Evolutionary conservation across 2,113 vertebrate genomes (phyloP), one percentile per base, ranked within the genome.

Genomic region (Elachura formosa): DNA sequence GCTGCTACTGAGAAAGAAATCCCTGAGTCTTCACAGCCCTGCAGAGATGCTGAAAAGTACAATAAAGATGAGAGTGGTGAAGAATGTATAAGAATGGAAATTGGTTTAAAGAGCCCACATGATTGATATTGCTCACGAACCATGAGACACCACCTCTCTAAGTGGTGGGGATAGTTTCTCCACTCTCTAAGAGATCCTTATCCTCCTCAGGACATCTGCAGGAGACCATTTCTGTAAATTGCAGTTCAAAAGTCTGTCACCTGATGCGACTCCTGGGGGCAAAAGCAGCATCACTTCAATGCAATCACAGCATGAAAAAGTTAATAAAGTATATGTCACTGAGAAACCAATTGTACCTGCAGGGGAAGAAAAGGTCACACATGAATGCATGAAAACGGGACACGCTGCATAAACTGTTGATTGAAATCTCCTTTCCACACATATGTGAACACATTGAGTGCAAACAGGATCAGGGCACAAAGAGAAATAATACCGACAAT

Each of bases 311-410:
- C 69, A 91, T 40, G 62, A 82, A 94, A 68, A 96, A 62, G 69
- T 93, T 94, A 87, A 92, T 75, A 89, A 95, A 92, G 80, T 82
- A 26, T 52, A 79, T 84, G 81, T 85, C 89, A 91, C 74, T 49
- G 66, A 89, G 77, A 96, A 89, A 87, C 38, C 49, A 68, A 89
- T 87, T 92, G 69, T 76, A 94, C 66, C 89, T 85, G 41, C 63
- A 76, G 81, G 62, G 51, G 63, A 90, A 87, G 75, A 55, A 77
- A 93, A 83, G 75, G 93, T 96, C 91, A 84, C 40, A 33, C 55
- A 61, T 15, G 55, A 96, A 90, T 71, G 68, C 34, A 19, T 7
- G 63, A 61, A 96, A 93, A 93, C 87, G 23, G 51, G 63, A 36
- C 61, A 63, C 38, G 68, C 87, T 76, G 71, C 78, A 96, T 63